phyloP scores from a whole-genome alignment of 2,888 invertebrate species.

The Xiphydria camelus region DNA sequence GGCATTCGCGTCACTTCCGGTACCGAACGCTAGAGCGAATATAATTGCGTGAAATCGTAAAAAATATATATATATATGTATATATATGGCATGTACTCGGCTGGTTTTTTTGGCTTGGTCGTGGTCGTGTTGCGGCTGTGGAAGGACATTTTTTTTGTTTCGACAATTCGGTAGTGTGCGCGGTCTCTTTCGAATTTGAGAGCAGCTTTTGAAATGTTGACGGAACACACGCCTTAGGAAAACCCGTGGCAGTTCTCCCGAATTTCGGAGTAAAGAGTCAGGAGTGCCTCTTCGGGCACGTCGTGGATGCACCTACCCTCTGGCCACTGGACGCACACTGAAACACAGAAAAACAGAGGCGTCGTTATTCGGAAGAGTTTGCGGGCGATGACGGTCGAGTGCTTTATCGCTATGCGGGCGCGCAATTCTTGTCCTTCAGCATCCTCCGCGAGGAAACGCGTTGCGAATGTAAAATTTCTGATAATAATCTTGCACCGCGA shows the following conservation, averaged over 20 bases:
- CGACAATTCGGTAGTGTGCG: neutral
- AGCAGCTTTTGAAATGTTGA: constrained; percentile 10
- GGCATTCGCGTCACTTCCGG: constrained; percentile 1
- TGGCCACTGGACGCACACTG: constrained; percentile 91
- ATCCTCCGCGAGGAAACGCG: no score
- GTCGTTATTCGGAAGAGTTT: no score
- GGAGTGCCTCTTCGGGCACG: constrained; percentile 52
- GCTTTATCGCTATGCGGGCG: no score
- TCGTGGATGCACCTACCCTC: constrained; percentile 71
- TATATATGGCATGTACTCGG: constrained; percentile 4
- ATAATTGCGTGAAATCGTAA: neutral
- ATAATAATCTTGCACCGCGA: no score
- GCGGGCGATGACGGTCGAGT: no score
- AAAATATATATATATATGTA: constrained; percentile 15
- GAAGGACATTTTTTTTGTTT: constrained; percentile 19
- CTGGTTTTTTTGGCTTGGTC: constrained; percentile 51
- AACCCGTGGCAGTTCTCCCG: constrained; percentile 51
- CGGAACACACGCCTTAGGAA: constrained; percentile 49
- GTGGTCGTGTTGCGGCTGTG: constrained; percentile 51
- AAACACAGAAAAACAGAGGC: no score
- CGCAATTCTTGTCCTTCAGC: no score
- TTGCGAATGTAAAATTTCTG: no score
- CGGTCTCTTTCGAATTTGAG: constrained; percentile 8
- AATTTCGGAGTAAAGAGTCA: constrained; percentile 53
- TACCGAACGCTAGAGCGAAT: no score